Evolutionary conservation across 2,888 invertebrate species (phyloP).

Genomic region (Agrochola macilenta): DNA sequence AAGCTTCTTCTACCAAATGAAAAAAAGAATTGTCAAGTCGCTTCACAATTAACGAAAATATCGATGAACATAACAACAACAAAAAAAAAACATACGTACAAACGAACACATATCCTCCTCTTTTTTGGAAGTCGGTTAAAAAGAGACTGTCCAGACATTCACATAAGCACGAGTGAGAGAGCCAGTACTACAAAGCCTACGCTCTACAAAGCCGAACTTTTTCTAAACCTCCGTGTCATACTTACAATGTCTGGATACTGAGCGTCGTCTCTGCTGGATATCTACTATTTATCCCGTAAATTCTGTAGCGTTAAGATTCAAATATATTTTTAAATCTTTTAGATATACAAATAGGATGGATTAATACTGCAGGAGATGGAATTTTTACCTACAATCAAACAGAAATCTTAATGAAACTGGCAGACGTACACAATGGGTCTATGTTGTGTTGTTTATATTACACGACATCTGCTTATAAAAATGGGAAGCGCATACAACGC

Average conservation of each 20-base stretch:
- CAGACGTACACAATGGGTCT: background rate
- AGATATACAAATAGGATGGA: slow-evolving; percentile 20
- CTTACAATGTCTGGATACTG: too few relatives aligned
- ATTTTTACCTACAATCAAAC: background rate
- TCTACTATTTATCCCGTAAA: background rate
- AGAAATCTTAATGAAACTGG: background rate
- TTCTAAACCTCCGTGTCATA: too few relatives aligned
- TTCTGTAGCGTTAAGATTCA: background rate
- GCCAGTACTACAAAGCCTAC: background rate
- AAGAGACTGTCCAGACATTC: background rate
- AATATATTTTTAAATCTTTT: slow-evolving; percentile 7
- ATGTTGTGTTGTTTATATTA: slow-evolving; percentile 35
- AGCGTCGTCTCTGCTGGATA: background rate
- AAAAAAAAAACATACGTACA: too few relatives aligned
- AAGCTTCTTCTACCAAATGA: too few relatives aligned
- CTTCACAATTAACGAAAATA: too few relatives aligned
- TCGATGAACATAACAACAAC: too few relatives aligned
- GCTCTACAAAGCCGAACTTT: background rate
- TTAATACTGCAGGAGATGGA: background rate
- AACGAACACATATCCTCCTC: too few relatives aligned
- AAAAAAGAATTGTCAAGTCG: too few relatives aligned
- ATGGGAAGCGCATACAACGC: background rate
- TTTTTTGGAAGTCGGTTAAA: too few relatives aligned
- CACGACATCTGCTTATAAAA: background rate
- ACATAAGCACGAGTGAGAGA: background rate